Base-by-base conservation (phyloP, 92 coral and sea anemone genomes). In the Heliopora coerulea region DNA sequence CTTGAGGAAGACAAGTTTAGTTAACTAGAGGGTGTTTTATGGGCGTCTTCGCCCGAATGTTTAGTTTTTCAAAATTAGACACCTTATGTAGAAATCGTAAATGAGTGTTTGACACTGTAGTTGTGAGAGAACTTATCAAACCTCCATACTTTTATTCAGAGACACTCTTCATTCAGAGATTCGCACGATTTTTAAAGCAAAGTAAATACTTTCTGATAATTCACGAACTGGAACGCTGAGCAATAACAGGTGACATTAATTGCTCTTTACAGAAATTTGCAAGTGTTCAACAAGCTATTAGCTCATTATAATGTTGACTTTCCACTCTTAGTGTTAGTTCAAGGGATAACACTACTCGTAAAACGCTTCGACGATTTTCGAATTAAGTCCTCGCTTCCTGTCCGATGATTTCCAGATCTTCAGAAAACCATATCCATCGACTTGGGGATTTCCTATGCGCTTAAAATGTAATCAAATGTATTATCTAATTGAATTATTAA, bases 161-260 rank as follows among this genome's bases (percentile, higher is more conserved):
- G 24, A 33, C 31, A 42, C 57, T 32, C 34, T 3, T 65, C 2
- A 65, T 65, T 65, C 49, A 8, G 25, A 15, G 29, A 2, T 9
- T 14, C 63, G 21, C 25, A 21, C 8, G n/a, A 15, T 46, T 15
- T 46, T 14, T 29, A 49, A 27, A 30, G 26, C 58, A 44, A 44
- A 49, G 25, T 17, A 20, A 44, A 67, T 48, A 67, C 40, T 25
- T 67, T 46, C 58, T 28, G 37, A 67, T 67, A 27, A 67, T 12
- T 15, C 41, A 21, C 29, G 33, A 67, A 48, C 24, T 26, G 27
- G 26, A 15, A 15, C 52, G 63, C 63, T 50, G 37, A 48, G 23
- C 50, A 70, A 52, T 70, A 54, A 54, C 77, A 70, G 61, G 61
- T 70, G 77, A 70, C 77, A 52, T 50, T 70, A 70, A 70, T 70